These are phyloP conservation scores for Drosophila colorata DNA, from an alignment of 2,888 invertebrate genomes.

Conservation along the genomic window DNA sequence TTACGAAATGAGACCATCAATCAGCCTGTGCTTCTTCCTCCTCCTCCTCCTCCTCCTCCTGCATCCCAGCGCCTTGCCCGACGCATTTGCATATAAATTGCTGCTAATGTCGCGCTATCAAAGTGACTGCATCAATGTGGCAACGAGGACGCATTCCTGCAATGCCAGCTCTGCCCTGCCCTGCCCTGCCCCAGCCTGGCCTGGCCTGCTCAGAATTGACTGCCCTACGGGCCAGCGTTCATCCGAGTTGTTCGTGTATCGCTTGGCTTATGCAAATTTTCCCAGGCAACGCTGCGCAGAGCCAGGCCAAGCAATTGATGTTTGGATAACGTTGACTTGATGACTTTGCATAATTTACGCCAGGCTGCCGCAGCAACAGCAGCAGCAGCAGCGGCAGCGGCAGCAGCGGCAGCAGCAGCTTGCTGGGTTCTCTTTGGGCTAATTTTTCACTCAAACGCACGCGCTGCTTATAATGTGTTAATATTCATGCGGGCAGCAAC, in stretches of 20 bases:
- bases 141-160: conserved; percentile 58
- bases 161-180: conserved; percentile 38
- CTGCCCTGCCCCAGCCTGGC: conserved; percentile 25
- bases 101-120: conserved; percentile 85
- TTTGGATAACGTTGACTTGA: conserved; percentile 81
- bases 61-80: conserved; percentile 44
- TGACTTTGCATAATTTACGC: conserved; percentile 80
- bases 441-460: conserved; percentile 76
- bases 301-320: conserved; percentile 68
- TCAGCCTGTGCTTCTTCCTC: conserved; percentile 72
- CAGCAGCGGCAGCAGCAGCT: conserved; percentile 26
- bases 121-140: conserved; percentile 83
- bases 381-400: conserved; percentile 25
- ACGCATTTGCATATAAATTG: conserved; percentile 85
- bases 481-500: conserved; percentile 60
- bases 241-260: conserved; percentile 54
- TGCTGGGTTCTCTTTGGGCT: conserved; percentile 56
- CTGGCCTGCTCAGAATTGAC: conserved; percentile 29
- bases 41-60: conserved; percentile 20
- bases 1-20: conserved; percentile 83
- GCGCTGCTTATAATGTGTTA: conserved; percentile 75
- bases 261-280: conserved; percentile 79
- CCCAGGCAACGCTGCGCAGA: conserved; percentile 58
- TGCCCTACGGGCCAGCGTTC: conserved; percentile 58
- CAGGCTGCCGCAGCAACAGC: conserved; percentile 34